These are phyloP conservation scores for Apostichopus californicus DNA, from an alignment of 35 echinoderm and acorn worm species.

Conservation along the genomic window DNA sequence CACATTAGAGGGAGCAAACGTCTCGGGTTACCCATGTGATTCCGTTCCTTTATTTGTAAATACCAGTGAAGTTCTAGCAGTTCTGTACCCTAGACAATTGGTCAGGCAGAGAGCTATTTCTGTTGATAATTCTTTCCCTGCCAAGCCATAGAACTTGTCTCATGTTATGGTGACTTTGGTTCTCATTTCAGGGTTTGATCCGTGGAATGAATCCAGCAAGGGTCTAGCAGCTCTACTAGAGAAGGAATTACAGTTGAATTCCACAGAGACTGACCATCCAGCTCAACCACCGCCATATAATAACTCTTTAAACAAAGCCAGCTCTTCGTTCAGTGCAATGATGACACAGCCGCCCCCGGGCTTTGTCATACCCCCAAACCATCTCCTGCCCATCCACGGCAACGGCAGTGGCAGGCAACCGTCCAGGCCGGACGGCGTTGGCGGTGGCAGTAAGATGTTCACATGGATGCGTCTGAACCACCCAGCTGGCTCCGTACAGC, in stretches of 20 bases:
- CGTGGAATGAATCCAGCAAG: slow-evolving; percentile 95
- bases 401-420: neutral
- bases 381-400: neutral
- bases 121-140: neutral
- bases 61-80: too few species aligned
- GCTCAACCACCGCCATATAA: neutral
- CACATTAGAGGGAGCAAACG: too few species aligned
- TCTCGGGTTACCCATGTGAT: too few species aligned
- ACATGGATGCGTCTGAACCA: slow-evolving; percentile 71
- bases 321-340: slow-evolving; percentile 37
- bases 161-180: neutral
- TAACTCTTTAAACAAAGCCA: slow-evolving; percentile 2
- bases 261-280: slow-evolving; percentile 20
- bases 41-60: too few species aligned
- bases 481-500: slow-evolving; percentile 27
- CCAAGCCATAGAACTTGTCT: neutral
- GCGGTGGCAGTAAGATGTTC: slow-evolving; percentile 84
- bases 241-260: slow-evolving; percentile 86
- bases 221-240: slow-evolving; percentile 90
- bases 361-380: slow-evolving; percentile 24
- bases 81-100: too few species aligned
- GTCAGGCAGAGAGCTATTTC: too few species aligned
- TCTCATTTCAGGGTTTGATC: slow-evolving; percentile 83
- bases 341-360: slow-evolving; percentile 31
- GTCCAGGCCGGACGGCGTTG: neutral